Conservation (phyloP, 2,888 invertebrate species). For the Ecdyonurus torrentis region DNA sequence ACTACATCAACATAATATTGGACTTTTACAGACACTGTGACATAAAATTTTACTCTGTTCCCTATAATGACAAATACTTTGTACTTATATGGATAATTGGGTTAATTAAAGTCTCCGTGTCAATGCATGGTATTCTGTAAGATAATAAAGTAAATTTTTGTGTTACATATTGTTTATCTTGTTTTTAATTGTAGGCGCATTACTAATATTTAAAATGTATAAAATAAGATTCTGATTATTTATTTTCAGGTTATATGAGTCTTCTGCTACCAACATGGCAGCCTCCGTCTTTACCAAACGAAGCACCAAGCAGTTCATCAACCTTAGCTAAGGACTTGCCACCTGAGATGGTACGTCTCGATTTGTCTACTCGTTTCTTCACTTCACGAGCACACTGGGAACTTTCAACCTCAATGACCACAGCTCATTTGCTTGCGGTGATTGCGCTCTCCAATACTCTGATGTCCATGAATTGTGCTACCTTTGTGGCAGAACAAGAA, state of each 20-base stretch:
- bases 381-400: slow-evolving; percentile 90
- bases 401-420: slow-evolving; percentile 83
- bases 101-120: too few species aligned
- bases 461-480: slow-evolving; percentile 95
- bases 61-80: too few species aligned
- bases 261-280: slow-evolving; percentile 81
- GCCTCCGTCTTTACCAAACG: slow-evolving; percentile 22
- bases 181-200: too few species aligned
- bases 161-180: too few species aligned
- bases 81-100: too few species aligned
- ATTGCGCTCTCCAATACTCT: slow-evolving; percentile 92
- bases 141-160: too few species aligned
- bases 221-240: too few species aligned
- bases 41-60: too few species aligned
- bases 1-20: too few species aligned
- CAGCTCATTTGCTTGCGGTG: slow-evolving; percentile 86
- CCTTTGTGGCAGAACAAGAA: slow-evolving; percentile 79
- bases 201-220: too few species aligned
- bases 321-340: slow-evolving; percentile 38
- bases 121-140: too few species aligned
- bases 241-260: slow-evolving; percentile 69
- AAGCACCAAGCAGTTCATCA: slow-evolving; percentile 27
- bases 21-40: too few species aligned
- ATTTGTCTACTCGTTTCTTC: slow-evolving; percentile 63
- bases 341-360: slow-evolving; percentile 52